Conservation (phyloP, 2,888 invertebrate species). For the Neoascia interrupta region DNA sequence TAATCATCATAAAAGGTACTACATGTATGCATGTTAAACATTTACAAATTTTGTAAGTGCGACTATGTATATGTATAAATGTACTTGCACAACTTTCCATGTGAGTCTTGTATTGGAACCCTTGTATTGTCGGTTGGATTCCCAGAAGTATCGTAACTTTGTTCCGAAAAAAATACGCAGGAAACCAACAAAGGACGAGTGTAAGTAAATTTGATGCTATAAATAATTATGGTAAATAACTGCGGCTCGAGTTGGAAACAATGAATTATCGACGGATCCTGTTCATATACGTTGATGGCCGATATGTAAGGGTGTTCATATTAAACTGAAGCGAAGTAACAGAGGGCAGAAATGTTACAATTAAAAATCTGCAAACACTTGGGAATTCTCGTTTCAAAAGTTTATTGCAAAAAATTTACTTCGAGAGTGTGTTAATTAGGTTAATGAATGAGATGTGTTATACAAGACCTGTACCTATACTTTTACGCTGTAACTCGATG, state of each 20-base stretch:
- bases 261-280: conserved; percentile 1
- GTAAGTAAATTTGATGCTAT: conserved; percentile 54
- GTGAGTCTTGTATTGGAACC: conserved; percentile 50
- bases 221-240: conserved; percentile 52
- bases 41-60: conserved; percentile 38
- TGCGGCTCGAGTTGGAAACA: background rate
- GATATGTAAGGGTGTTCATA: too few species aligned
- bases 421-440: too few species aligned
- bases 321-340: too few species aligned
- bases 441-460: too few species aligned
- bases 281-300: conserved; percentile 2
- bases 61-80: conserved; percentile 8
- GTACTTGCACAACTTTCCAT: conserved; percentile 40
- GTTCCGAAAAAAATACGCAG: conserved; percentile 6
- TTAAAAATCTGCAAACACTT: too few species aligned
- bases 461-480: too few species aligned
- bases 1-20: conserved; percentile 68
- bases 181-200: conserved; percentile 27
- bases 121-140: conserved; percentile 39
- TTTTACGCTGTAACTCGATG: too few species aligned
- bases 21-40: conserved; percentile 42
- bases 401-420: too few species aligned
- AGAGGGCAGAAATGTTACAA: too few species aligned
- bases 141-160: conserved; percentile 59
- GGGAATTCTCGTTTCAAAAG: too few species aligned